Evolutionary conservation across 2,113 vertebrate species (phyloP).

Genomic region (Vicugna pacos): DNA sequence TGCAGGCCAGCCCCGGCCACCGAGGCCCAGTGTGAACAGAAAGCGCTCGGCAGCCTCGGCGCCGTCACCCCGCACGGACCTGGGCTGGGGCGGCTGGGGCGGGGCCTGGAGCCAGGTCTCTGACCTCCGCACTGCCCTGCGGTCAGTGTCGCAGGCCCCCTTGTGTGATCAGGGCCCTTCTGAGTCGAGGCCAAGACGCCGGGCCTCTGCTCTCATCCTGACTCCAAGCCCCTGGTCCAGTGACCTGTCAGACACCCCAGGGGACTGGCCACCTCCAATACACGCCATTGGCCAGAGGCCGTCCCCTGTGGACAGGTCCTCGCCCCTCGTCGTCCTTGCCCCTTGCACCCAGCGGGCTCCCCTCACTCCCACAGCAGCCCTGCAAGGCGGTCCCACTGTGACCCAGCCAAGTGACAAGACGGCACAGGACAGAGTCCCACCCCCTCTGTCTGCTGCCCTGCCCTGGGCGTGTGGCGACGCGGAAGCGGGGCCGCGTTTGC

Average conservation of each 20-base stretch:
- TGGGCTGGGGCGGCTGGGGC: neutral
- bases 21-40: no score
- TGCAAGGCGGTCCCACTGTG: neutral
- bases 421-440: no score
- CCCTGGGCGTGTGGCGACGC: neutral
- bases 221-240: neutral
- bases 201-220: neutral
- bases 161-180: neutral
- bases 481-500: neutral
- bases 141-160: accelerated
- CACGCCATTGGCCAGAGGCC: neutral
- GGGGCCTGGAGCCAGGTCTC: neutral
- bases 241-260: neutral
- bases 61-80: neutral
- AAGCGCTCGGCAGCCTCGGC: neutral
- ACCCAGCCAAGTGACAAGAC: no score
- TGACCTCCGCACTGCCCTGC: neutral
- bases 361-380: neutral
- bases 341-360: accelerated
- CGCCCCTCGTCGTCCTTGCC: accelerated
- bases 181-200: neutral
- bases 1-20: neutral
- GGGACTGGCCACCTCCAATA: neutral
- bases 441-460: no score
- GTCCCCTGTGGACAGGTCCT: neutral